Evolutionary conservation across 2,797 vertebrate species (phyloP).

Genomic region (Acanthopagrus latus): DNA sequence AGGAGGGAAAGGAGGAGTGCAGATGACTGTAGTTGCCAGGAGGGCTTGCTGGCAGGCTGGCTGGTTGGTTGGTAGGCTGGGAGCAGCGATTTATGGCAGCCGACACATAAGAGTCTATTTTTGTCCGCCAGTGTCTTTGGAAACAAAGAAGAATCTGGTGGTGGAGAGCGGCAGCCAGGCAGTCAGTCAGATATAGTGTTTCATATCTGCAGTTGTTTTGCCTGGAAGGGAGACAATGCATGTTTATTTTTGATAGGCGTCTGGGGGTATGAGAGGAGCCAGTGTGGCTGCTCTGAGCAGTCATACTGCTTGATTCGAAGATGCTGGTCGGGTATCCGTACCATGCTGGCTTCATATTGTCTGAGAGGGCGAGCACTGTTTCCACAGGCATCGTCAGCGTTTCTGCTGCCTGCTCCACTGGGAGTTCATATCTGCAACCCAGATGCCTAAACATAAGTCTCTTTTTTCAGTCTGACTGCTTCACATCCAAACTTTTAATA

Average conservation of each 20-base stretch:
- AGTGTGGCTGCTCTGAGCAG: neutral
- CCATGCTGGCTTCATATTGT: slow-evolving; percentile 31
- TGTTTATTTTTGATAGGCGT: slow-evolving; percentile 63
- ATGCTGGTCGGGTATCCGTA: slow-evolving; percentile 35
- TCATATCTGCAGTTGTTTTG: slow-evolving; percentile 60
- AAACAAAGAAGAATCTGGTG: slow-evolving; percentile 73
- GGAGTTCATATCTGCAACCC: slow-evolving; percentile 34
- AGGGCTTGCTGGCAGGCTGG: slow-evolving; percentile 53
- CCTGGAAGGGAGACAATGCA: slow-evolving; percentile 51
- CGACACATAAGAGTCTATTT: slow-evolving; percentile 83
- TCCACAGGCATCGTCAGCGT: slow-evolving; percentile 42
- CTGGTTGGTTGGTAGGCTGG: slow-evolving; percentile 35
- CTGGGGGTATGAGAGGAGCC: slow-evolving; percentile 4
- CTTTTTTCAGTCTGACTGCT: neutral
- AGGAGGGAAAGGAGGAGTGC: slow-evolving; percentile 38
- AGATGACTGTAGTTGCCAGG: slow-evolving; percentile 56
- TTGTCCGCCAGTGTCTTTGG: slow-evolving; percentile 77
- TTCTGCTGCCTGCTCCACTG: slow-evolving; percentile 26
- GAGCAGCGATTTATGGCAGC: slow-evolving; percentile 78
- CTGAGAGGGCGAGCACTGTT: slow-evolving; percentile 7
- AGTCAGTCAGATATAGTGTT: slow-evolving; percentile 61
- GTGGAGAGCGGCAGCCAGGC: slow-evolving; percentile 47
- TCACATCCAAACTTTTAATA: slow-evolving; percentile 34
- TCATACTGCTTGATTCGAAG: slow-evolving; percentile 27
- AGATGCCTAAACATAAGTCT: neutral